Evolutionary conservation across 2,113 vertebrate genomes (phyloP), one percentile per base, ranked within the genome.

Genomic region (Epinephelus moara): DNA sequence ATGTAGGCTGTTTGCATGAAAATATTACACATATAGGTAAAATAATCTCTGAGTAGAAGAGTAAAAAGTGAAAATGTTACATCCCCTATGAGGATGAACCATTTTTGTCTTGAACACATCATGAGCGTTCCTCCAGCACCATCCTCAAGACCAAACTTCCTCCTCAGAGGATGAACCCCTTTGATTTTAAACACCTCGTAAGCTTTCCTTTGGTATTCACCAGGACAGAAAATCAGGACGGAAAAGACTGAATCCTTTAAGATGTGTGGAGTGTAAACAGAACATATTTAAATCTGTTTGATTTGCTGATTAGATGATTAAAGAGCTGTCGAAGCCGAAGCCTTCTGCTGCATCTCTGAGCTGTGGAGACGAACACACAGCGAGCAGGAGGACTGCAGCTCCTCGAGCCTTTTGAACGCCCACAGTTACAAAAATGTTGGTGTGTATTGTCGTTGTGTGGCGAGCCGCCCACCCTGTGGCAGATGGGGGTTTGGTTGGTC

Each of bases 371-470:
- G 37, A 49, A 12, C 42, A 8, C 53, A 53, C 21, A 74, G 75
- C 49, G 81, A 87, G 82, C 80, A 75, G 63, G 45, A 75, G 73
- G 75, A 68, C 68, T 3, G 77, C 85, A 77, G 85, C 82, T 74
- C 84, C 56, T 37, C 18, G 37, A 75, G 85, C 70, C 93, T 92
- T 94, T 94, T 93, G n/a, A 93, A 94, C 94, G 92, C 94, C 94
- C 93, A 94, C 94, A 80, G 72, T 13, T 80, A 79, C 91, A 94
- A 94, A 94, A 94, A 94, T 94, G 94, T 92, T 89, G 89, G 78
- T 82, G 89, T 88, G 92, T 80, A 92, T 94, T 93, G 93, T 93
- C 70, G 82, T 67, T 91, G 87, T 89, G 91, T 92, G 89, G 87
- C 84, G 81, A 83, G 80, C 91, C 92, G 90, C 94, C 93, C 92